Evolutionary conservation across 92 coral and sea anemone genomes (phyloP).

Genomic region (Paramuricea clavata): DNA sequence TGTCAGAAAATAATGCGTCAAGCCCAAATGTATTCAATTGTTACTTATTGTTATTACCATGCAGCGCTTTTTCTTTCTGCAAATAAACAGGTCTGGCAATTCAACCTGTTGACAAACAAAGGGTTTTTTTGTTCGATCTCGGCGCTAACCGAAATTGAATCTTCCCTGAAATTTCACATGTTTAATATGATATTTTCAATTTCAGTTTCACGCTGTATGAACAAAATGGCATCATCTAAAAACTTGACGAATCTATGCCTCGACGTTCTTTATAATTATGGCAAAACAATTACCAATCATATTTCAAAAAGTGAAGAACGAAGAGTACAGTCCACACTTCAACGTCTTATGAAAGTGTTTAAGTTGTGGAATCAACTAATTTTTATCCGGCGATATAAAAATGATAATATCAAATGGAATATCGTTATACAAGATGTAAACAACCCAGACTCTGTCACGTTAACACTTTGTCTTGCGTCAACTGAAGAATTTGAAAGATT

Average conservation of each 20-base stretch:
- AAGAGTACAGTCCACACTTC: background rate
- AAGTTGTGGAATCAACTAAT: background rate
- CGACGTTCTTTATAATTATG: background rate
- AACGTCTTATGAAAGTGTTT: background rate
- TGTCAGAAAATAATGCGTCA: no score
- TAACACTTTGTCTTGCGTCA: background rate
- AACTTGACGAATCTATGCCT: background rate
- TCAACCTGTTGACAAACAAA: no score
- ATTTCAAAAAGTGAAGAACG: background rate
- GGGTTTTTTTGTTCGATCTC: no score
- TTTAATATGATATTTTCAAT: no score
- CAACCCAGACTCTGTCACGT: background rate
- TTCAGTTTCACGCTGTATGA: background rate
- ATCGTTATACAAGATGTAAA: background rate
- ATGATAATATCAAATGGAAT: background rate
- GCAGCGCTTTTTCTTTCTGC: no score
- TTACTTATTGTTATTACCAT: no score
- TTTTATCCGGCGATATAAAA: background rate
- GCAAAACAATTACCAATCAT: background rate
- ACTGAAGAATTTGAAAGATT: background rate
- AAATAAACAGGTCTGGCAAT: no score
- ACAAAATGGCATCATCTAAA: background rate
- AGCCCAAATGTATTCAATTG: no score
- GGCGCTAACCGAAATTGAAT: no score
- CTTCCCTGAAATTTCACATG: no score